phyloP scores from a whole-genome alignment of 2,888 invertebrate species.

The Chymomyza procnemis region DNA sequence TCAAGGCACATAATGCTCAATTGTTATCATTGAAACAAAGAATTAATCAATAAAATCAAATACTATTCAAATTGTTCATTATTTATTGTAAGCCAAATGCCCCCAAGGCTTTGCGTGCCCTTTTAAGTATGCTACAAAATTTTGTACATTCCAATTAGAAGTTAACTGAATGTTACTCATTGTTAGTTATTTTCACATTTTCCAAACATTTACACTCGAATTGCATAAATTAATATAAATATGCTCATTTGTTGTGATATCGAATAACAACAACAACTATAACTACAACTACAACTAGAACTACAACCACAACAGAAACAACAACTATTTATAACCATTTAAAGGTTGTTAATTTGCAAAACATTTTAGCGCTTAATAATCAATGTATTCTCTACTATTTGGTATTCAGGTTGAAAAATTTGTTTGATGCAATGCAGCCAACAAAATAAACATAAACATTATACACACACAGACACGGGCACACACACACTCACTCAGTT shows the following conservation, averaged over 20 bases:
- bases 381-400: constrained; percentile 28
- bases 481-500: too few relatives aligned
- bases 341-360: constrained; percentile 40
- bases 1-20: too few relatives aligned
- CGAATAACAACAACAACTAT: background rate
- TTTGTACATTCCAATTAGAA: background rate
- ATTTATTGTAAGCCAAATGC: too few relatives aligned
- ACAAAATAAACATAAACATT: background rate
- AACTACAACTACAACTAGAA: constrained; percentile 25
- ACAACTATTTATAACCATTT: constrained; percentile 40
- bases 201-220: constrained; percentile 3
- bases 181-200: background rate
- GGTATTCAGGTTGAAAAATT: background rate
- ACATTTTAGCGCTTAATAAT: constrained; percentile 46
- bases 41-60: too few relatives aligned
- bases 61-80: too few relatives aligned
- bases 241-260: constrained; percentile 23
- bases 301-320: constrained; percentile 11
- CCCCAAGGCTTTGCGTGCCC: background rate
- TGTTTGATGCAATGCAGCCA: background rate
- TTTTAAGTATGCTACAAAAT: background rate
- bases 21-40: too few relatives aligned
- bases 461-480: background rate
- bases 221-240: constrained; percentile 52
- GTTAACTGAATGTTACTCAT: background rate